Percentiles rank a stretch among this genome's conserved stretches.
These are phyloP conservation scores for Clytia hemisphaerica DNA, from an alignment of 30 jellyfish, hydroid and myxozoan species.

Conservation along the genomic window DNA sequence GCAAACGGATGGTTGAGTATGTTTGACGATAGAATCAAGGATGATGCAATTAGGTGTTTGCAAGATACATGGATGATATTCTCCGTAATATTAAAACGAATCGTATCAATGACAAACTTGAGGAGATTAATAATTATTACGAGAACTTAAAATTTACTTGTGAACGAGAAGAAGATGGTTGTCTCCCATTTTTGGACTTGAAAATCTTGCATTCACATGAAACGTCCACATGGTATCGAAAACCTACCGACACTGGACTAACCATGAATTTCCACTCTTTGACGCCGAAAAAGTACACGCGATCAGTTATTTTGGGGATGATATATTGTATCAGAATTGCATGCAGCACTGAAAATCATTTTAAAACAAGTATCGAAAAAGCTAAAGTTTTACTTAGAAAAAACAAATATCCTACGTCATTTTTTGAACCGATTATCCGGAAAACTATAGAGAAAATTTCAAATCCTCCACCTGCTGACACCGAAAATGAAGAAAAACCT, in stretches of 20 bases:
- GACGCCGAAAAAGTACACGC: conserved; percentile 8
- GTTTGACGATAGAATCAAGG: conserved; percentile 2
- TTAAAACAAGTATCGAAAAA: conserved; percentile 20
- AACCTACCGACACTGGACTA: conserved; percentile 39
- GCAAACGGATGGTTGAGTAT: conserved; percentile 26
- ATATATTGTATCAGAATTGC: neutral
- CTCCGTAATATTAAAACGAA: conserved; percentile 1
- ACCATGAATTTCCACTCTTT: conserved; percentile 29
- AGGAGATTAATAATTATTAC: conserved; percentile 7
- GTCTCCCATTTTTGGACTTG: conserved; percentile 22
- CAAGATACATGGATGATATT: conserved; percentile 15
- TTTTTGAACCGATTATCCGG: neutral
- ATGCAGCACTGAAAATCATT: conserved; percentile 13
- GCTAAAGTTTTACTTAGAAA: conserved; percentile 14
- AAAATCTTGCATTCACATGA: conserved; percentile 3
- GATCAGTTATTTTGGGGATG: conserved; percentile 25
- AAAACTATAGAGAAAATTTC: too few species aligned
- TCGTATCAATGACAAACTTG: conserved; percentile 8
- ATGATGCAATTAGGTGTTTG: conserved; percentile 4
- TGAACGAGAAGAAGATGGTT: conserved; percentile 7
- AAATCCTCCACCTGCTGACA: too few species aligned
- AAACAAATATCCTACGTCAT: neutral
- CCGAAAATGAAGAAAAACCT: too few species aligned
- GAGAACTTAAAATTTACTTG: conserved; percentile 3
- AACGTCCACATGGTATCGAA: conserved; percentile 4